These are phyloP conservation scores for Coelogynopora nodosa DNA, from an alignment of 2,888 invertebrate species.

Conservation along the genomic window DNA sequence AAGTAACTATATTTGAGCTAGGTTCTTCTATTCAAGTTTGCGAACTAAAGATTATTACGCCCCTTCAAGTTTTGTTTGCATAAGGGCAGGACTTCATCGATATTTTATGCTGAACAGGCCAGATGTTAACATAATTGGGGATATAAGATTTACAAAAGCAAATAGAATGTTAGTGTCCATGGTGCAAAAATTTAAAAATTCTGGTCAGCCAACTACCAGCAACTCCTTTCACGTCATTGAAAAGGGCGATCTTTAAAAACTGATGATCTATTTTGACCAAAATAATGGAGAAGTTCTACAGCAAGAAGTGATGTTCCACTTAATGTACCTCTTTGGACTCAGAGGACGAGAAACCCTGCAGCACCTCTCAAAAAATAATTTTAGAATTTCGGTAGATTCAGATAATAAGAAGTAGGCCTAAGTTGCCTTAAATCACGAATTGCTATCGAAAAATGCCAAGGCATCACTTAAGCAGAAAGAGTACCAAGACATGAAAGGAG, in stretches of 20 bases:
- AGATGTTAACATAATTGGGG: conserved; percentile 24
- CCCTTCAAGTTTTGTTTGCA: neutral
- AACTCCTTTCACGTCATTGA: neutral
- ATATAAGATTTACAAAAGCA: conserved; percentile 21
- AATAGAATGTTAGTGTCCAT: conserved; percentile 12
- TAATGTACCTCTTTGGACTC: conserved; percentile 10
- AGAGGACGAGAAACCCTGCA: neutral
- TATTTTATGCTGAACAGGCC: conserved; percentile 29
- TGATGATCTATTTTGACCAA: neutral
- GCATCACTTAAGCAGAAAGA: neutral
- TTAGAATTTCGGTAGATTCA: neutral
- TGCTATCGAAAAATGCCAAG: conserved; percentile 21
- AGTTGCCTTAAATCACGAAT: conserved; percentile 23
- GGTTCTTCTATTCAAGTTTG: neutral
- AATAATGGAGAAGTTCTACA: neutral
- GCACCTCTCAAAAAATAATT: neutral
- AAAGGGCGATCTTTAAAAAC: conserved; percentile 2
- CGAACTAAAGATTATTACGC: conserved; percentile 12
- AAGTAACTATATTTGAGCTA: neutral
- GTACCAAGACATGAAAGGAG: neutral
- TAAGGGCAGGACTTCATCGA: conserved; percentile 12
- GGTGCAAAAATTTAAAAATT: conserved; percentile 13
- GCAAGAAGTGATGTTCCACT: conserved; percentile 12
- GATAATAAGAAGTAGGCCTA: neutral
- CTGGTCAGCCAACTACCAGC: neutral